Conservation (phyloP, 2,797 vertebrate species). For the Notoglanidium macrostoma region DNA sequence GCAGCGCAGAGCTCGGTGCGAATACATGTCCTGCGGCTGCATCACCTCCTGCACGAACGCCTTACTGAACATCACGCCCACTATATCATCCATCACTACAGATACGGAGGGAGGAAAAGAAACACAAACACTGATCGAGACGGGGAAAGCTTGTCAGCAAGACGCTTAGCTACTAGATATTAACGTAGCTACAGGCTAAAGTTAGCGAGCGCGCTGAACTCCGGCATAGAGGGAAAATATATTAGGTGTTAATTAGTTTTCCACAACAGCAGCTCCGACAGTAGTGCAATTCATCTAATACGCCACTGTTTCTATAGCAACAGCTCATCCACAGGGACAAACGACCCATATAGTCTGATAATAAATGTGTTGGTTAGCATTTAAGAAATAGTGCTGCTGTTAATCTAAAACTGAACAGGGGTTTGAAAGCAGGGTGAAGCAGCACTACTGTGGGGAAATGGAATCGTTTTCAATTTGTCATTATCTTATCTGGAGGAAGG, state of each 20-base stretch:
- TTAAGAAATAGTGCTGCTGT: not conserved
- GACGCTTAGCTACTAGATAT: not conserved
- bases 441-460: not conserved
- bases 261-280: not conserved
- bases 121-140: not conserved
- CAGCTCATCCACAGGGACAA: not conserved
- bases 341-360: not conserved
- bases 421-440: not conserved
- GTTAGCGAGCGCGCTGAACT: not conserved
- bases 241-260: not conserved
- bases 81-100: conserved; percentile 90
- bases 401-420: not conserved
- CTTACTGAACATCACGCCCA: conserved; percentile 88
- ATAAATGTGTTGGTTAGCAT: not conserved
- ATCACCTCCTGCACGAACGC: conserved; percentile 90
- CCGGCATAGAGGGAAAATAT: not conserved
- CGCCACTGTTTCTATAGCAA: not conserved
- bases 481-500: not conserved
- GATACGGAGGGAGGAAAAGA: not conserved
- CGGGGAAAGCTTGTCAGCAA: not conserved
- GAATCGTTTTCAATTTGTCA: not conserved
- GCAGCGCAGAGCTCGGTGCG: conserved; percentile 86
- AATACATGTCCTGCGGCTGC: conserved; percentile 90
- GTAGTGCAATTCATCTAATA: not conserved
- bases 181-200: not conserved